Base-by-base conservation (phyloP, 2,797 vertebrate genomes). In the Artibeus lituratus region DNA sequence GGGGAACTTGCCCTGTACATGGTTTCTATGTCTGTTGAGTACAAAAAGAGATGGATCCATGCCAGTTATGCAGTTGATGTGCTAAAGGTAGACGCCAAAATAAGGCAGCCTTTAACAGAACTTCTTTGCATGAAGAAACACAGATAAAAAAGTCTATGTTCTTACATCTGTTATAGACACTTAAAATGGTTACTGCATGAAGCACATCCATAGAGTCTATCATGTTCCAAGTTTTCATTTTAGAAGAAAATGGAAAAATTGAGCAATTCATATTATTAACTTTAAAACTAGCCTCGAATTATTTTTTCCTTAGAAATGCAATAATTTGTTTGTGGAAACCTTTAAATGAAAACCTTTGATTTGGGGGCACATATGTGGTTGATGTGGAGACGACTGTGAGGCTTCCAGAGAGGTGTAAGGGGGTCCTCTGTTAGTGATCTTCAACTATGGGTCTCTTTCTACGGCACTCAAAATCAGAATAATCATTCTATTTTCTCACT, bases 381-480 rank as follows among this genome's bases (percentile, higher is more conserved):
- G 97, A 93, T 96, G 93, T 97, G 96, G 89, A 97, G 89, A 97
- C 97, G 96, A 97, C 95, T 96, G 89, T 95, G 95, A 98, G 97
- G 67, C 94, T 98, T 96, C 94, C 94, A 94, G 97, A 95, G 87
- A 98, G 97, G 96, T 97, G 89, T 97, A 96, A 97, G 95, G 84
- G 35, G 83, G 97, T 97, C 96, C 95, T 73, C 96, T 97, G 94
- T 96, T 94, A 97, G 94, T 97, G 96, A 92, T 96, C 96, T 97
- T 97, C 95, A 98, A 93, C 96, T 97, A 97, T 70, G 74, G 96
- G 98, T 97, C 92, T 98, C 95, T 97, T 97, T 96, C 96, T 96
- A 96, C 94, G 96, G 91, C 97, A 97, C 98, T 96, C 96, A 97
- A 96, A 98, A 98, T 96, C 97, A 98, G 97, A 96, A 97, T 95